Evolutionary conservation across 1,140 invertebrate genomes (phyloP).

Genomic region (Aphis craccivora): DNA sequence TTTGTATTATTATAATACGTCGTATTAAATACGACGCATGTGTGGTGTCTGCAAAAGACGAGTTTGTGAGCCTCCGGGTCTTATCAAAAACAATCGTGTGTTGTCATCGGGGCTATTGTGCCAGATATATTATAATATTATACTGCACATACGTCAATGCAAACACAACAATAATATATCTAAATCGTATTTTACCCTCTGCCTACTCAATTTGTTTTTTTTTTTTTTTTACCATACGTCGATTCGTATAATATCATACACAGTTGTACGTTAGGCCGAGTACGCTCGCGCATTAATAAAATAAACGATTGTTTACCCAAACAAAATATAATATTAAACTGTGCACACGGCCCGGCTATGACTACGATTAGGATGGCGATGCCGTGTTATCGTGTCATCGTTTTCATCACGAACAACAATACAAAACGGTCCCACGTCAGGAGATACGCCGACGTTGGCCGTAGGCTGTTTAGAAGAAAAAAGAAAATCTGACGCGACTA

Average conservation of each 20-base stretch:
- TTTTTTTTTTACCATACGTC: background rate
- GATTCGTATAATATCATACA: background rate
- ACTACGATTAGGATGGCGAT: background rate
- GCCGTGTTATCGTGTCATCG: conserved; percentile 44
- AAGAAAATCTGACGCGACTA: background rate
- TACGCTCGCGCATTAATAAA: background rate
- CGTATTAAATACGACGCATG: background rate
- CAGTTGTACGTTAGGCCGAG: background rate
- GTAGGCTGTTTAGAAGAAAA: background rate
- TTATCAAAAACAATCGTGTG: conserved; percentile 28
- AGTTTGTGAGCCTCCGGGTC: background rate
- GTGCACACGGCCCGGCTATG: background rate
- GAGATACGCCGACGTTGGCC: background rate
- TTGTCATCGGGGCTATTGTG: background rate
- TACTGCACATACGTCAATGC: background rate
- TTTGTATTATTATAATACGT: background rate
- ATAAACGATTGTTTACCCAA: conserved; percentile 14
- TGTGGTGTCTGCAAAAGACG: background rate
- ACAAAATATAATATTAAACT: background rate
- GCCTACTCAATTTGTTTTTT: background rate
- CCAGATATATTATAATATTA: background rate
- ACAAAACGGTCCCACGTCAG: conserved; percentile 7
- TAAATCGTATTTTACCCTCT: conserved; percentile 11
- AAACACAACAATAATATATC: conserved; percentile 35
- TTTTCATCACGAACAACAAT: background rate